Evolutionary conservation across 1,140 invertebrate genomes (phyloP), one percentile per base, ranked within the genome.

Genomic region (Scylla paramamosain): DNA sequence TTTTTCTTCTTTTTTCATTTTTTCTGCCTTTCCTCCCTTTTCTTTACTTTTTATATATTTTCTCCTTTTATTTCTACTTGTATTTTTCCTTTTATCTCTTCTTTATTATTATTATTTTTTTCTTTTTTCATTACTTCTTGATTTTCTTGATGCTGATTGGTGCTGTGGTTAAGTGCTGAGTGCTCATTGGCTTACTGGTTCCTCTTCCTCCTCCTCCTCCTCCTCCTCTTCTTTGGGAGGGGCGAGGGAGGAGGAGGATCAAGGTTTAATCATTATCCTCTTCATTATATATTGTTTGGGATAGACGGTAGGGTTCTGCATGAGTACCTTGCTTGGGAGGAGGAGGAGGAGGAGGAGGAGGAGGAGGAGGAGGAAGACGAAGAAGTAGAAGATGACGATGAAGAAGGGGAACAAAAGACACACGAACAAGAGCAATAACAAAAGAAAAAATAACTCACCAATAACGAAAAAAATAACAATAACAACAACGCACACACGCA

Each of bases 291-390:
- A 88, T 88, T 39, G 31, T 32, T 16, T 32, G 28, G 86, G 16
- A 45, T 31, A 7, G 83, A 86, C 32, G 83, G n/a, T 12, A 28
- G 8, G 31, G 28, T 88, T 31, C 86, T 88, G 31, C 86, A 88
- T 88, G 86, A 88, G 28, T 88, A 29, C 31, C 31, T 31, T 88
- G 89, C 20, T 25, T 7, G 46, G 39, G 89, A 39, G 89, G 89
- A 59, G 89, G 45, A 52, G 89, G 89, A n/a, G 46, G 39, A 91
- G 25, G 89, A 48, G 46, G 87, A 89, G 45, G 45, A 32, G 31
- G 29, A 32, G 25, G 29, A 45, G 29, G 29, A 45, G 87, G 29
- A 32, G 45, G 83, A 39, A 39, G 39, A 39, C 1, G 39, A 39
- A 39, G 39, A 39, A 39, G 39, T 2, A 39, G 39, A 39, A 39